Evolutionary conservation across 2,888 invertebrate genomes (phyloP).

Genomic region (Rosalia funebris): DNA sequence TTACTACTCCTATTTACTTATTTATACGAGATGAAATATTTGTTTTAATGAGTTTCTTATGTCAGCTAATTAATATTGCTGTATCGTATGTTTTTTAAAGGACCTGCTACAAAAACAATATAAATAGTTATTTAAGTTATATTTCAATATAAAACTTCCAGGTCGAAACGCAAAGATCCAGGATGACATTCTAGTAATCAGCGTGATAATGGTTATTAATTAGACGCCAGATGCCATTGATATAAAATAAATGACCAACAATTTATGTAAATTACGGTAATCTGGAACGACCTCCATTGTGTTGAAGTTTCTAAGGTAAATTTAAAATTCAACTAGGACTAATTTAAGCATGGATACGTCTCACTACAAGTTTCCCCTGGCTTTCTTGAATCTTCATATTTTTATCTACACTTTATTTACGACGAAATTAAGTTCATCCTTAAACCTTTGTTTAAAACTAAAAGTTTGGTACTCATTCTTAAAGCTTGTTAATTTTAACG

Average conservation of each 20-base stretch:
- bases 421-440: background rate
- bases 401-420: background rate
- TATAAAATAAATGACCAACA: constrained; percentile 41
- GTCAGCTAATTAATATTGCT: too few species aligned
- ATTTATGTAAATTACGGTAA: constrained; percentile 44
- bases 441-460: background rate
- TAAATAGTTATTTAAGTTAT: background rate
- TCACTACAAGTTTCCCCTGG: background rate
- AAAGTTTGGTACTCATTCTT: constrained; percentile 1
- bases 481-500: background rate
- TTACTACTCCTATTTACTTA: too few species aligned
- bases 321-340: constrained; percentile 3
- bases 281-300: constrained; percentile 27
- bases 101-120: too few species aligned
- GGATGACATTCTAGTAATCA: background rate
- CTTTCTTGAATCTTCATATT: background rate
- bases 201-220: constrained; percentile 37
- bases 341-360: background rate
- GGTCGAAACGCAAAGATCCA: background rate
- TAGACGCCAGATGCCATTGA: constrained; percentile 31
- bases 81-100: too few species aligned
- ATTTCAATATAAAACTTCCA: background rate
- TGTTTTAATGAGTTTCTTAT: too few species aligned
- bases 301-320: background rate
- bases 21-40: too few species aligned